Conservation (phyloP, 2,797 vertebrate species). For the Rousettus madagascariensis region DNA sequence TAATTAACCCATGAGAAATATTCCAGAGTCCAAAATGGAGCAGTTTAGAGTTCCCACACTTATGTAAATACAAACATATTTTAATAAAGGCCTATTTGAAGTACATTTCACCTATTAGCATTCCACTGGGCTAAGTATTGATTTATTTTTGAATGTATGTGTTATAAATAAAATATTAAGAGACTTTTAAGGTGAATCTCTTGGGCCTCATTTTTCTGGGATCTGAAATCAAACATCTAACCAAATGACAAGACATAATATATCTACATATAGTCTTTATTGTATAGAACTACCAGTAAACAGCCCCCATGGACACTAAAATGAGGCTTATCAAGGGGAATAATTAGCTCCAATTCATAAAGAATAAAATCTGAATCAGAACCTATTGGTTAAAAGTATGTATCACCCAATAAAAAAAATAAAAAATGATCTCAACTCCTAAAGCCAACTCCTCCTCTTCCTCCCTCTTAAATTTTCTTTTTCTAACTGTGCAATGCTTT, state of each 20-base stretch:
- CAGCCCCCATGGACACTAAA: neutral
- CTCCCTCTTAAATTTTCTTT: neutral
- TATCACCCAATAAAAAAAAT: neutral
- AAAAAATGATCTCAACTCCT: neutral
- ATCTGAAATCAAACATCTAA: neutral
- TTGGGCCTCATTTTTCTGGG: neutral
- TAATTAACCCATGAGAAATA: slow-evolving; percentile 52
- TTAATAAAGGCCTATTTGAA: slow-evolving; percentile 36
- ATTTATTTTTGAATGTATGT: neutral
- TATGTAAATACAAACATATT: neutral
- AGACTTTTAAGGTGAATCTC: neutral
- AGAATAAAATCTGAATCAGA: neutral
- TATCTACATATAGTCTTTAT: neutral
- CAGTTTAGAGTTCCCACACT: neutral
- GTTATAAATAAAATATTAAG: neutral
- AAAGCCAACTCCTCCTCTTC: neutral
- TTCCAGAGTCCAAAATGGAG: slow-evolving; percentile 9
- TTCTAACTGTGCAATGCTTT: neutral
- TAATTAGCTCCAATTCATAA: neutral
- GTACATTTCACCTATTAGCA: neutral
- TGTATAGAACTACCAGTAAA: neutral
- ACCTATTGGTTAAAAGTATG: neutral
- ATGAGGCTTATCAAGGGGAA: neutral
- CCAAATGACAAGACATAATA: neutral
- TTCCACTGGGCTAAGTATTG: neutral